phyloP scores from a whole-genome alignment of 92 coral and sea anemone species.

The Zoanthus sansibaricus region DNA sequence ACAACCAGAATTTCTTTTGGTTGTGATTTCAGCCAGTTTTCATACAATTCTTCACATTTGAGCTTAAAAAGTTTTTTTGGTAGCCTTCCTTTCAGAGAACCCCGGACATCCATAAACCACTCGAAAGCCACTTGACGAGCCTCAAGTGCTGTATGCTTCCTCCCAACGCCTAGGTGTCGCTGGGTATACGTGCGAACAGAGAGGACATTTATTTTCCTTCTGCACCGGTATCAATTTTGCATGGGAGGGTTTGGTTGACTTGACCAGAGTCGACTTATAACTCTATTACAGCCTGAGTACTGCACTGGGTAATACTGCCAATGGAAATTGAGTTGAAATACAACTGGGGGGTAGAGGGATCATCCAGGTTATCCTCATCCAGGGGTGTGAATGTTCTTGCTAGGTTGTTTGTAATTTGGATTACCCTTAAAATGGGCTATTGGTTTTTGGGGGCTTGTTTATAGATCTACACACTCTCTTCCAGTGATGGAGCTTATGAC shows the following conservation, averaged over 20 bases:
- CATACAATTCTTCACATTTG: conserved; percentile 51
- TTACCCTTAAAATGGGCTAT: not conserved
- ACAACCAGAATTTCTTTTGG: conserved; percentile 50
- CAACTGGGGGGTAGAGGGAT: conserved; percentile 20
- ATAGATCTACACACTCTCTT: not conserved
- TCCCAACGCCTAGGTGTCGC: conserved; percentile 35
- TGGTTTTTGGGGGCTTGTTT: not conserved
- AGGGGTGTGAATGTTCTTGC: not conserved
- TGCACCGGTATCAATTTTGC: conserved; percentile 54
- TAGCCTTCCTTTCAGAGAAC: conserved; percentile 52
- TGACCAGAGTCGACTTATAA: conserved; percentile 70
- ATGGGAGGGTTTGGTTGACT: conserved; percentile 59
- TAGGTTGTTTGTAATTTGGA: not conserved
- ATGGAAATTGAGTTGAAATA: conserved; percentile 45
- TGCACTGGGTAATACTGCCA: conserved; percentile 14
- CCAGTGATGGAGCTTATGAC: conserved; percentile 27
- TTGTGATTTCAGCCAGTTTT: conserved; percentile 41
- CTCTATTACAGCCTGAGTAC: conserved; percentile 49
- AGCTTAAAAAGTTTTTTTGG: conserved; percentile 50
- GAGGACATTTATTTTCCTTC: no score
- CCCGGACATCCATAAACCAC: conserved; percentile 51
- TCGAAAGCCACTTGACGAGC: conserved; percentile 43
- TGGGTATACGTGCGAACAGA: conserved; percentile 58
- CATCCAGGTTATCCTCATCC: not conserved
- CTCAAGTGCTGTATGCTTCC: conserved; percentile 23